These are phyloP conservation scores for Melolontha melolontha DNA, from an alignment of 2,888 invertebrate genomes.

Conservation along the genomic window DNA sequence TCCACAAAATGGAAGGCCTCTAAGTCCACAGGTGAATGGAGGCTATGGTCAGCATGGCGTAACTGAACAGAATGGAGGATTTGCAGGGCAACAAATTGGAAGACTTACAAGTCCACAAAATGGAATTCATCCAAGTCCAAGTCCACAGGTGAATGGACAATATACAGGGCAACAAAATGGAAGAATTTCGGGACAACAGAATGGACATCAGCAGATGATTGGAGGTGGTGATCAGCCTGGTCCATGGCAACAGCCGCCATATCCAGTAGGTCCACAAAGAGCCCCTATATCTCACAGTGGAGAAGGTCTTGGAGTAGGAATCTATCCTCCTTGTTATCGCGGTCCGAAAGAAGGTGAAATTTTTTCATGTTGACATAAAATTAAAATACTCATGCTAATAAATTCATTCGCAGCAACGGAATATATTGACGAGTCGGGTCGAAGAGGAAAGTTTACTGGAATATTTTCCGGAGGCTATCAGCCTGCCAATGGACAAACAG, in stretches of 20 bases:
- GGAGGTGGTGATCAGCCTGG: neutral
- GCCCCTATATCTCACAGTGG: no score
- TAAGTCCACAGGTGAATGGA: no score
- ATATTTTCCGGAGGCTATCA: constrained; percentile 50
- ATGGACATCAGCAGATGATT: no score
- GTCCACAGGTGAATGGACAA: no score
- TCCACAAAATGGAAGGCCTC: neutral
- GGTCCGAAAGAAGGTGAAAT: neutral
- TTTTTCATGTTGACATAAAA: neutral
- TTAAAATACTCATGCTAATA: neutral
- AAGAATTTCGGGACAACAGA: no score
- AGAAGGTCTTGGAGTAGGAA: no score
- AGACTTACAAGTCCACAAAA: neutral
- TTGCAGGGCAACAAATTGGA: no score
- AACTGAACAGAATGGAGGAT: no score
- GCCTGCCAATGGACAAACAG: constrained; percentile 43
- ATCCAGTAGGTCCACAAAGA: neutral
- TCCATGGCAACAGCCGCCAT: neutral
- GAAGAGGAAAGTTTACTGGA: constrained; percentile 49
- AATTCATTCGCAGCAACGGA: constrained; percentile 5
- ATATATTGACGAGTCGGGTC: neutral
- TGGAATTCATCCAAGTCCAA: no score
- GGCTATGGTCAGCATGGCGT: no score
- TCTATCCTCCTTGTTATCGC: no score
- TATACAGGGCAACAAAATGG: no score